Conservation (phyloP, 2,113 vertebrate species). For the Sterrhoptilus dennistouni region DNA sequence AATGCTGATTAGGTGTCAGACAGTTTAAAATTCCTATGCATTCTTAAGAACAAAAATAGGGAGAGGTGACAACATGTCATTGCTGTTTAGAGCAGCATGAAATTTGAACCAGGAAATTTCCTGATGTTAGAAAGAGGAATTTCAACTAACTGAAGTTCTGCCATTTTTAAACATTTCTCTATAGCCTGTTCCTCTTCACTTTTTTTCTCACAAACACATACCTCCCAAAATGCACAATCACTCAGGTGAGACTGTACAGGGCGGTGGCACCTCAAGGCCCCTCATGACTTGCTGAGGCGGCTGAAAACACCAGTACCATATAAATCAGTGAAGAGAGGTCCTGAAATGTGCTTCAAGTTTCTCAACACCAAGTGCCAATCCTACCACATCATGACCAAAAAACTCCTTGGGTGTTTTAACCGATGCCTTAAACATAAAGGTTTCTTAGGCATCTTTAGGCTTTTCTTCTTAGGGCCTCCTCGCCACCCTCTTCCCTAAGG, state of each 20-base stretch:
- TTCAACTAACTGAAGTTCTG: not conserved
- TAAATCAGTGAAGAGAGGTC: not conserved
- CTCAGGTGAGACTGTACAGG: not conserved
- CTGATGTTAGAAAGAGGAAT: not conserved
- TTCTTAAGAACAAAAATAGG: not conserved
- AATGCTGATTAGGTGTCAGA: not conserved
- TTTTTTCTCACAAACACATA: not conserved
- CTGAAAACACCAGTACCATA: accelerated
- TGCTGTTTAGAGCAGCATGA: not conserved
- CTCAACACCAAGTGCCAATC: not conserved
- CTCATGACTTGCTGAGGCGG: not conserved
- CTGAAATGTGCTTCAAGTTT: not conserved
- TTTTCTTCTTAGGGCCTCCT: not conserved
- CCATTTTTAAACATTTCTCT: not conserved
- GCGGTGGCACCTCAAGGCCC: not conserved
- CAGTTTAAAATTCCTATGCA: not conserved
- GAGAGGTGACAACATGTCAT: not conserved
- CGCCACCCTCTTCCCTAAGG: not conserved
- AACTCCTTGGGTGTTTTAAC: not conserved
- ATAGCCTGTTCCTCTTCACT: not conserved
- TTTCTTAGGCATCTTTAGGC: not conserved
- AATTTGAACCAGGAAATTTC: not conserved
- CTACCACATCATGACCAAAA: not conserved
- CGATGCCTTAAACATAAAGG: not conserved
- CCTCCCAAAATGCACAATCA: not conserved